These are phyloP conservation scores for Cercocebus atys DNA, from an alignment of 2,113 vertebrate species.

Conservation along the genomic window DNA sequence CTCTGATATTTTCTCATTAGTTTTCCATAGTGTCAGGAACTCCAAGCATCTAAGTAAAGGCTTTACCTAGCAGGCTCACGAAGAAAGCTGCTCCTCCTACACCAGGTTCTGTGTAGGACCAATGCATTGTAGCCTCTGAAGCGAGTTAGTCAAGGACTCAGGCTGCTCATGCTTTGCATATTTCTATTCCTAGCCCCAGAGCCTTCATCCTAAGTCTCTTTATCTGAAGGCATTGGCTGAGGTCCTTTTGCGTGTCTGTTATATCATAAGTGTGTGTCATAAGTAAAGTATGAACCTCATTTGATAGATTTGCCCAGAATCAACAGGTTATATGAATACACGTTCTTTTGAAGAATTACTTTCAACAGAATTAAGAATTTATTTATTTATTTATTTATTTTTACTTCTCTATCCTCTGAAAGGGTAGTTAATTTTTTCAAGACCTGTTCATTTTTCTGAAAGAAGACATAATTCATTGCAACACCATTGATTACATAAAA, in stretches of 20 bases:
- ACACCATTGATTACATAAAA: background rate
- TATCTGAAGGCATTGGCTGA: background rate
- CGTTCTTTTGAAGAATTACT: background rate
- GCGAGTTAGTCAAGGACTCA: background rate
- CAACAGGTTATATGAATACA: background rate
- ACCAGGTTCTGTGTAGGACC: no score
- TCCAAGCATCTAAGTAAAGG: background rate
- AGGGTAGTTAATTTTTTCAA: background rate
- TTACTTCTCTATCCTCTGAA: background rate
- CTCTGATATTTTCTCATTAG: background rate
- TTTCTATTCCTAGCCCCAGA: background rate
- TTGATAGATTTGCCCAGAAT: background rate
- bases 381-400: no score
- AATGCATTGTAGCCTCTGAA: background rate
- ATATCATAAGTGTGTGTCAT: no score
- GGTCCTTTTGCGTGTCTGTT: no score
- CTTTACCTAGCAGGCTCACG: background rate
- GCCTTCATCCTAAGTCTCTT: background rate
- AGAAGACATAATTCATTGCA: background rate
- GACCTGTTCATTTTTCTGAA: background rate
- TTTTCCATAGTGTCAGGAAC: background rate
- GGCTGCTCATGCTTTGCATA: background rate
- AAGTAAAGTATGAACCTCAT: background rate
- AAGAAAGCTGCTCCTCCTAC: fast-evolving
- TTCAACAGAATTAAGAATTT: background rate